Evolutionary conservation across 2,888 invertebrate species (phyloP).

Genomic region (Chymomyza fuscimana): DNA sequence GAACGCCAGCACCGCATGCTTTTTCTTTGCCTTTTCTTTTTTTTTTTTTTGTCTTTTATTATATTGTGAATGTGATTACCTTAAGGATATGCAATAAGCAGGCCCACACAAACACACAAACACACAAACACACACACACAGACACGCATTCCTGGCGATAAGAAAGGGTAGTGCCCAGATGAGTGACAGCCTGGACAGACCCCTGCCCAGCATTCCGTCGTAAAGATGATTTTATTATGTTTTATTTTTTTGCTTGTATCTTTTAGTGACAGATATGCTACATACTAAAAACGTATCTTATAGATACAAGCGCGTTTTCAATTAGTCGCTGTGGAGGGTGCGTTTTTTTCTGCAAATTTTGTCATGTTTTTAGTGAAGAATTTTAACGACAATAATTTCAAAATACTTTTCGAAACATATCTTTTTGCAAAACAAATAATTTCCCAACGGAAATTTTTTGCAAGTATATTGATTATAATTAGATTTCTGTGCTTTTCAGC

Average conservation of each 20-base stretch:
- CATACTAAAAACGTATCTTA: slow-evolving; percentile 2
- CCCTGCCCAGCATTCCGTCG: slow-evolving; percentile 45
- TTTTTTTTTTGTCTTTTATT: slow-evolving; percentile 63
- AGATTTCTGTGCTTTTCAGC: no score
- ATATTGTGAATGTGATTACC: slow-evolving; percentile 76
- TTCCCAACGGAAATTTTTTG: no score
- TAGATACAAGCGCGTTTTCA: background rate
- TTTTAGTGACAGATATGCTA: background rate
- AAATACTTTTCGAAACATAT: no score
- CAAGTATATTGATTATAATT: no score
- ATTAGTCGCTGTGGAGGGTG: background rate
- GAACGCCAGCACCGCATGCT: background rate
- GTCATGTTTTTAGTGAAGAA: no score
- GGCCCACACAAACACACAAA: slow-evolving; percentile 44
- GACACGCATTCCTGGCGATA: background rate
- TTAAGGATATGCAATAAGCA: slow-evolving; percentile 72
- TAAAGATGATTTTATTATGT: slow-evolving; percentile 23
- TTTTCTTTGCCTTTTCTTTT: slow-evolving; percentile 62
- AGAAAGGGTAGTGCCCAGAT: slow-evolving; percentile 13
- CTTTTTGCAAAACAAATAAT: no score
- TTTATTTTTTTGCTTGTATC: background rate
- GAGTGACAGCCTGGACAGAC: slow-evolving; percentile 15
- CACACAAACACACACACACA: no score
- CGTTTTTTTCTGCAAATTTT: no score
- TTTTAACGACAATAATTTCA: no score